phyloP scores from a whole-genome alignment of 2,113 vertebrate species.

The Egretta garzetta region DNA sequence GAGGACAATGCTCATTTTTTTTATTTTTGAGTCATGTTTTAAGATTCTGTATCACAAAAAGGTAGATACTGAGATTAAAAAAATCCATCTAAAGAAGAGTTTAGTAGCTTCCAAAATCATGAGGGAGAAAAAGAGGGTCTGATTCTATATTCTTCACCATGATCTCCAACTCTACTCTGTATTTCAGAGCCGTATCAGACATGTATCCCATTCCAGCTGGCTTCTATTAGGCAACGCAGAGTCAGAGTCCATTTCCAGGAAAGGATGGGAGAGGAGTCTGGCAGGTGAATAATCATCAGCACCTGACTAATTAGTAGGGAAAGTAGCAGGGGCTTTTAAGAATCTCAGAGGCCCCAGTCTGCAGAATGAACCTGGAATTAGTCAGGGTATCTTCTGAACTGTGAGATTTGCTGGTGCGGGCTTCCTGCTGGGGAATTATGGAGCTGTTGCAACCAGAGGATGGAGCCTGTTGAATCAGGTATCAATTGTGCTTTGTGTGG shows the following conservation, averaged over 20 bases:
- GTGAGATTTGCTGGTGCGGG: neutral
- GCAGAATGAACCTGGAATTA: neutral
- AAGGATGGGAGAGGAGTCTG: neutral
- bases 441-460: neutral
- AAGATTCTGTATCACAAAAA: neutral
- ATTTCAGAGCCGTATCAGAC: neutral
- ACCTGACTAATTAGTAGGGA: neutral
- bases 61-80: neutral
- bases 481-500: neutral
- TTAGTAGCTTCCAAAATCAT: neutral
- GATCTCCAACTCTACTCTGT: neutral
- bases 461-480: neutral
- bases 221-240: neutral
- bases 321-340: neutral
- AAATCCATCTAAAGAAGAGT: neutral
- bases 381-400: neutral
- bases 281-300: neutral
- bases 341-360: neutral
- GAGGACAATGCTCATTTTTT: neutral
- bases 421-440: neutral
- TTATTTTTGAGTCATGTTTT: neutral
- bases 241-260: neutral
- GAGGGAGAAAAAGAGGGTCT: neutral
- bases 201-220: neutral
- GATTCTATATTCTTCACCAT: neutral